phyloP scores from a whole-genome alignment of 1,140 invertebrate genomes.

The Tetragonula clypearis region DNA sequence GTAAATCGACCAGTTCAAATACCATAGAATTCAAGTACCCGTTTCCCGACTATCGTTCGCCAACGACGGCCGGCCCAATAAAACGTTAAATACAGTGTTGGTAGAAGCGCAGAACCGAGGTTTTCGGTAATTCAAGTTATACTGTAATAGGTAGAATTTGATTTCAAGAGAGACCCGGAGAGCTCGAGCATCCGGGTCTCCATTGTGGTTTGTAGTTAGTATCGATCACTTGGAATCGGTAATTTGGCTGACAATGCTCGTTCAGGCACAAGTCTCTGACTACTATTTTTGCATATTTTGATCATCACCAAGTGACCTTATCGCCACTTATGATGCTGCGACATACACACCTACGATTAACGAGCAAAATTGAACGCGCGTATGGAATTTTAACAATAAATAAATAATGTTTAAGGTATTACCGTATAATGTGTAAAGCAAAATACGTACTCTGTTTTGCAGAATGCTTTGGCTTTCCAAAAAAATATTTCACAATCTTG shows the following conservation, averaged over 20 bases:
- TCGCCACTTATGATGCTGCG: background rate
- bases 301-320: background rate
- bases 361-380: background rate
- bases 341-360: too few relatives aligned
- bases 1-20: slow-evolving; percentile 26
- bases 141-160: slow-evolving; percentile 12
- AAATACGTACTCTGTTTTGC: too few relatives aligned
- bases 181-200: background rate
- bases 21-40: background rate
- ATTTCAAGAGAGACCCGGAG: background rate
- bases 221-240: slow-evolving; percentile 37
- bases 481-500: too few relatives aligned
- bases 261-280: background rate
- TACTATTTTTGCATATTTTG: slow-evolving; percentile 15
- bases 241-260: slow-evolving; percentile 36
- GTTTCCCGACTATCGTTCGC: slow-evolving; percentile 5
- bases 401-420: too few relatives aligned
- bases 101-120: background rate
- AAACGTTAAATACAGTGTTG: background rate
- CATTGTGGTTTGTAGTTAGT: slow-evolving; percentile 4
- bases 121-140: slow-evolving; percentile 36
- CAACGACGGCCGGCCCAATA: background rate
- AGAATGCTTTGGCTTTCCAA: too few relatives aligned
- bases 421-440: too few relatives aligned
- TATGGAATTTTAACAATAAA: too few relatives aligned